Evolutionary conservation across 2,797 vertebrate genomes (phyloP).

Genomic region (Heterohyrax brucei): DNA sequence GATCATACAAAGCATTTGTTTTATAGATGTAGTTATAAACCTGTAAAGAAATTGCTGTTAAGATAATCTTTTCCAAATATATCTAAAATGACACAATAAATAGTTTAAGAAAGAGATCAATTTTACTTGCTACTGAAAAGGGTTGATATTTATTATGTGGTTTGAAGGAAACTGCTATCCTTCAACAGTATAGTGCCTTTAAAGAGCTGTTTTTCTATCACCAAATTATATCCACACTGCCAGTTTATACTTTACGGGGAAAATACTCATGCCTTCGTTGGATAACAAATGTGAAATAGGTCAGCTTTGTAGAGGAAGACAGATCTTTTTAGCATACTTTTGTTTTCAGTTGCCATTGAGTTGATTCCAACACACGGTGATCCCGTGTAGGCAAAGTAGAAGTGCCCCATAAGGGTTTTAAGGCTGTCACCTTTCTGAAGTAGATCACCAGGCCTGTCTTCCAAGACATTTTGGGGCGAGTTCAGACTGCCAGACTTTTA

Average conservation of each 20-base stretch:
- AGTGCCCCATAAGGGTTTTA: background rate
- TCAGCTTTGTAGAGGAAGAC: background rate
- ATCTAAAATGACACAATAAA: background rate
- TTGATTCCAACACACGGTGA: background rate
- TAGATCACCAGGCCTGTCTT: background rate
- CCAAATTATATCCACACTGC: background rate
- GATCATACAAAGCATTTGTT: background rate
- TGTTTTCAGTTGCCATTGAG: background rate
- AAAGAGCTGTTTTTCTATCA: constrained; percentile 50
- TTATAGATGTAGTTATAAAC: background rate
- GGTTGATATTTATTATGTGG: background rate
- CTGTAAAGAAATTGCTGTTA: background rate
- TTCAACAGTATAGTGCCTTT: constrained; percentile 35
- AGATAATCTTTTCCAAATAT: background rate
- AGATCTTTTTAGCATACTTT: background rate
- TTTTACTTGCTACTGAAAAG: constrained; percentile 17
- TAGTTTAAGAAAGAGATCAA: background rate
- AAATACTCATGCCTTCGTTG: background rate
- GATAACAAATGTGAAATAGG: background rate
- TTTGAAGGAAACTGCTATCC: constrained; percentile 29
- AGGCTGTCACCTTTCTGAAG: background rate
- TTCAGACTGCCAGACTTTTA: background rate
- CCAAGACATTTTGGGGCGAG: background rate
- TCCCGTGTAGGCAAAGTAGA: background rate
- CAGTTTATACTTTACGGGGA: background rate